Evolutionary conservation across 2,797 vertebrate species (phyloP).

Genomic region (Mormyrops attenuatus): DNA sequence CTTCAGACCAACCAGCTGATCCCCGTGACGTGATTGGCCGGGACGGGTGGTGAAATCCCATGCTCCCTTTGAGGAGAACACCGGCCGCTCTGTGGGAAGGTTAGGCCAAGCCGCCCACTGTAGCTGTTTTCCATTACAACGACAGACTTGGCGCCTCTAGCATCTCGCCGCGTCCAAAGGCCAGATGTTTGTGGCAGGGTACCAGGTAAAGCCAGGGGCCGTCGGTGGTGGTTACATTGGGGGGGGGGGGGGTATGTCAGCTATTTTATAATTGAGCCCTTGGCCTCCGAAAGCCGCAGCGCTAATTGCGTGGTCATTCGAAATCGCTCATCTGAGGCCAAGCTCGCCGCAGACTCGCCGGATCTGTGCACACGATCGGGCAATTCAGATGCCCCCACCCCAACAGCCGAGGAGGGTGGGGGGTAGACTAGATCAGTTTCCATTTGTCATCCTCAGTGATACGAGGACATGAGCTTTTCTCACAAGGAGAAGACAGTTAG

Average conservation of each 20-base stretch:
- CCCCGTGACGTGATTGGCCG: neutral
- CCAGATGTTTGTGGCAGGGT: constrained; percentile 17
- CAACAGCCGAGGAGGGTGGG: constrained; percentile 58
- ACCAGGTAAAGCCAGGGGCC: neutral
- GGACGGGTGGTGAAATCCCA: neutral
- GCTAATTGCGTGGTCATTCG: constrained; percentile 34
- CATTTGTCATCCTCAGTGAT: constrained; percentile 70
- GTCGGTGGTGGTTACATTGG: neutral
- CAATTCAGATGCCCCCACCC: constrained; percentile 17
- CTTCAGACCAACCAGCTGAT: constrained; percentile 25
- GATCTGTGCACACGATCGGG: neutral
- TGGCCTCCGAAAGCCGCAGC: constrained; percentile 27
- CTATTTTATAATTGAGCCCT: constrained; percentile 9
- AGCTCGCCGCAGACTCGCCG: neutral
- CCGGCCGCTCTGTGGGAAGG: constrained; percentile 25
- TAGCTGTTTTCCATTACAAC: constrained; percentile 40
- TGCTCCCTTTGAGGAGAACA: constrained; percentile 31
- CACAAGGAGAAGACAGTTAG: neutral
- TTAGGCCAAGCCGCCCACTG: constrained; percentile 44
- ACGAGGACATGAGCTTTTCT: constrained; percentile 53
- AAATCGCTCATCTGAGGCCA: constrained; percentile 9
- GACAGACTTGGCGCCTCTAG: neutral
- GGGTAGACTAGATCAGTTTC: constrained; percentile 65
- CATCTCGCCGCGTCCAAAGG: neutral
- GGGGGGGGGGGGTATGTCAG: neutral